These are phyloP conservation scores for Catharus fuscescens DNA, from an alignment of 2,113 vertebrate species.

Conservation along the genomic window DNA sequence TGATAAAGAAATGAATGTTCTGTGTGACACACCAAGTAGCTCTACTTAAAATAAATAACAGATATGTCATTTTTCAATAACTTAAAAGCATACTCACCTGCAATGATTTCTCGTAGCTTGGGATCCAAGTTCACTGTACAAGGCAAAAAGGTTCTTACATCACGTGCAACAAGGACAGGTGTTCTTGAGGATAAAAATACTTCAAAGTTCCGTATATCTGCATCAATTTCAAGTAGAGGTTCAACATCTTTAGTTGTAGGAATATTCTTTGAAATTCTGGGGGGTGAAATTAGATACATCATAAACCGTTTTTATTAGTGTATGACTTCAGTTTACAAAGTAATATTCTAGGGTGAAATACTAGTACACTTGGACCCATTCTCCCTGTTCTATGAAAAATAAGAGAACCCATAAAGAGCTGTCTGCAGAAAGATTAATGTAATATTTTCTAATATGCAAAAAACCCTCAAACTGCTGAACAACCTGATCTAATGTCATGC, in stretches of 20 bases:
- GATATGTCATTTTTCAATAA: not conserved
- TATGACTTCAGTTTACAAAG: not conserved
- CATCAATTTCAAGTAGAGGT: conserved; percentile 96
- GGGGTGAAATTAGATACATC: not conserved
- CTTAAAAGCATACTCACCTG: conserved; percentile 76
- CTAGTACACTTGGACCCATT: not conserved
- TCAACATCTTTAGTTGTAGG: conserved; percentile 98
- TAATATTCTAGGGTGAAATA: not conserved
- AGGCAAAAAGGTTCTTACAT: conserved; percentile 94
- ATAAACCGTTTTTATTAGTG: not conserved
- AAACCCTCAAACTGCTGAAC: not conserved
- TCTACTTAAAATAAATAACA: not conserved
- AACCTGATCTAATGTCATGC: not conserved
- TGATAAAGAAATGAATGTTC: not conserved
- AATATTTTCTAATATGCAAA: not conserved
- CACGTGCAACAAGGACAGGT: conserved; percentile 89
- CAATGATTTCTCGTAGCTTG: conserved; percentile 97
- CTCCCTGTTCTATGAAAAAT: not conserved
- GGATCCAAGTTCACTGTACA: conserved; percentile 98
- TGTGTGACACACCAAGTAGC: not conserved
- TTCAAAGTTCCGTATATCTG: conserved; percentile 94
- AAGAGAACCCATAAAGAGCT: not conserved
- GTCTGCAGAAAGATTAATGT: not conserved
- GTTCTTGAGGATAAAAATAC: conserved; percentile 95
- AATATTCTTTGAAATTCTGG: conserved; percentile 96